These are phyloP conservation scores for Virgularia gustaviana DNA, from an alignment of 92 coral and sea anemone genomes.

Conservation along the genomic window DNA sequence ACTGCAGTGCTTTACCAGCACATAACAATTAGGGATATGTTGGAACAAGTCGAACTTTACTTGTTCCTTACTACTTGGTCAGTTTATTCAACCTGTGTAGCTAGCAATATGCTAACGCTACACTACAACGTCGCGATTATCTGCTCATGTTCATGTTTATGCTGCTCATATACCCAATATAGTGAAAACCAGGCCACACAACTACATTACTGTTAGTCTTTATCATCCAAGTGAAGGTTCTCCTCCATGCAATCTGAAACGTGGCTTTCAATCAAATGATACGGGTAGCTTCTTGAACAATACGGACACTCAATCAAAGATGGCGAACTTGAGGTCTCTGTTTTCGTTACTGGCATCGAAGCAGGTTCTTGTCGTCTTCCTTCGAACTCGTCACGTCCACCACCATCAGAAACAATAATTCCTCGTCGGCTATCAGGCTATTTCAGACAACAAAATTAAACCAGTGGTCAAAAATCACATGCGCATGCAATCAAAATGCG, in stretches of 20 bases:
- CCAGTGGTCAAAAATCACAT: not conserved
- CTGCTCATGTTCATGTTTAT: too few species aligned
- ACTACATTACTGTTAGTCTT: not conserved
- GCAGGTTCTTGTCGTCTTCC: constrained; percentile 23
- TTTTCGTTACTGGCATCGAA: constrained; percentile 22
- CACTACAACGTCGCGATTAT: too few species aligned
- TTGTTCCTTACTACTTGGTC: not conserved
- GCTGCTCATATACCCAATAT: not conserved
- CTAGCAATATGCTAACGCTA: too few species aligned
- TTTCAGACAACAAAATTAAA: not conserved
- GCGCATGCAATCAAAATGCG: not conserved
- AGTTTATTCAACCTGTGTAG: not conserved
- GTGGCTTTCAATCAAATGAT: constrained; percentile 73
- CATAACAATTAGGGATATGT: too few species aligned
- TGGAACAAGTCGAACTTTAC: too few species aligned
- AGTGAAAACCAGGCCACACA: not conserved
- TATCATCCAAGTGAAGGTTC: constrained; percentile 37
- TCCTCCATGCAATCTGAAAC: constrained; percentile 66
- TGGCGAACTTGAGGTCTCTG: constrained; percentile 29
- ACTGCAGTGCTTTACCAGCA: too few species aligned
- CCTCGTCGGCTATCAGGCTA: constrained; percentile 31
- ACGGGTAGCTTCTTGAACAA: constrained; percentile 60
- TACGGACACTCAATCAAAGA: constrained; percentile 62
- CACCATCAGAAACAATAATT: constrained; percentile 35
- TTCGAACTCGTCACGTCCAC: constrained; percentile 43